A percentile compares a stretch with the other conserved stretches of the same genome.
Evolutionary conservation across 2,113 vertebrate species (phyloP).

Genomic region (Apistogramma diplotaenia): DNA sequence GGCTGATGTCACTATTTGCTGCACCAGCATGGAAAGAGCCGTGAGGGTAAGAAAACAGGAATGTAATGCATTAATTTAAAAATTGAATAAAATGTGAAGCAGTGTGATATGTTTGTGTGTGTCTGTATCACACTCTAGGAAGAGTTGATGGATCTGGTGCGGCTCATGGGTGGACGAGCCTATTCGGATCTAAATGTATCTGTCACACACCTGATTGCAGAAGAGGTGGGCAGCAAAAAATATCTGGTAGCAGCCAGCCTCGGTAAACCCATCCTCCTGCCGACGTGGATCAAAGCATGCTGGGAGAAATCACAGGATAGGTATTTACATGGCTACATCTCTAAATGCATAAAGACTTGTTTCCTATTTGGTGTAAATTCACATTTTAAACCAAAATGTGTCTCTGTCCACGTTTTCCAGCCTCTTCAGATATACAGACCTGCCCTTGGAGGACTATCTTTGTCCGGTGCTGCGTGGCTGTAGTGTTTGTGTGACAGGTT

Average conservation of each 20-base stretch:
- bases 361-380: background rate
- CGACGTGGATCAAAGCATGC: constrained; percentile 88
- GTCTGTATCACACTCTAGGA: constrained; percentile 70
- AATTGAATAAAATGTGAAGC: background rate
- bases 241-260: constrained; percentile 94
- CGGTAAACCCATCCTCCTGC: constrained; percentile 89
- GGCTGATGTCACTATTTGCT: constrained; percentile 88
- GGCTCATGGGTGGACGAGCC: constrained; percentile 92
- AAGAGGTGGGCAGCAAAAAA: constrained; percentile 98
- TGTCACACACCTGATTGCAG: constrained; percentile 95
- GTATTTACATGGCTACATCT: constrained; percentile 63
- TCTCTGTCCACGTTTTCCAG: constrained; percentile 54
- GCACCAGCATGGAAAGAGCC: constrained; percentile 91
- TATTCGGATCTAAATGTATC: constrained; percentile 88
- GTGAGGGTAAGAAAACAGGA: constrained; percentile 78
- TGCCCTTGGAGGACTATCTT: constrained; percentile 80
- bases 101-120: background rate
- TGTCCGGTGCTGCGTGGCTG: constrained; percentile 93
- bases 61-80: background rate
- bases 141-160: constrained; percentile 89
- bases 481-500: constrained; percentile 90
- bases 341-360: background rate
- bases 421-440: constrained; percentile 84
- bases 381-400: background rate
- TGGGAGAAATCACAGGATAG: constrained; percentile 91